Evolutionary conservation across 37 sponge, comb jelly and placozoan species (phyloP).

Genomic region (Spongilla lacustris): DNA sequence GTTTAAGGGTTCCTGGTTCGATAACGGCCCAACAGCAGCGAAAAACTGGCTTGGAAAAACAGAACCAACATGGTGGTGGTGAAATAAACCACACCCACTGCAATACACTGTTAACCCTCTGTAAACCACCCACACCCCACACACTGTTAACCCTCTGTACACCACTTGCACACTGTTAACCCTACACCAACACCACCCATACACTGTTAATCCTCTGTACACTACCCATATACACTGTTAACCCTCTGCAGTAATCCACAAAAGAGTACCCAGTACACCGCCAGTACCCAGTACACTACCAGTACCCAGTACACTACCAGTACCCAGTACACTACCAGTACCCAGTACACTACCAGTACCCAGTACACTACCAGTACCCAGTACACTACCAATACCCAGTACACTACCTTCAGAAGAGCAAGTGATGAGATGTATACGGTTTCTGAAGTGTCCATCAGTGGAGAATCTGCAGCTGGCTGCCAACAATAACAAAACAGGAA

Average conservation of each 20-base stretch:
- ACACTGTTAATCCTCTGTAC: neutral
- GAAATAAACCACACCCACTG: too few relatives aligned
- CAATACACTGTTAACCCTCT: neutral
- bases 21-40: too few relatives aligned
- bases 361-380: too few relatives aligned
- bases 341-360: neutral
- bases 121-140: neutral
- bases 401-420: constrained; percentile 89
- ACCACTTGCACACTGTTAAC: neutral
- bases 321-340: neutral
- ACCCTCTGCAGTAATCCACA: too few relatives aligned
- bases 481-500: neutral
- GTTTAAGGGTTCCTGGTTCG: too few relatives aligned
- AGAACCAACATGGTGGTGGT: too few relatives aligned
- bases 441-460: constrained; percentile 97
- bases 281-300: constrained; percentile 9
- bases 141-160: neutral
- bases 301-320: neutral
- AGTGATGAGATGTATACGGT: constrained; percentile 98
- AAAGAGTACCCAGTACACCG: too few relatives aligned
- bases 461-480: constrained; percentile 66
- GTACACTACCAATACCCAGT: neutral
- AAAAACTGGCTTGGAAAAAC: too few relatives aligned
- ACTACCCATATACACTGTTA: neutral
- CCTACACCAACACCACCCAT: neutral